Percentiles rank a stretch among this genome's conserved stretches.
phyloP scores from a whole-genome alignment of 2,113 vertebrate species.

The Lipophrys pholis region DNA sequence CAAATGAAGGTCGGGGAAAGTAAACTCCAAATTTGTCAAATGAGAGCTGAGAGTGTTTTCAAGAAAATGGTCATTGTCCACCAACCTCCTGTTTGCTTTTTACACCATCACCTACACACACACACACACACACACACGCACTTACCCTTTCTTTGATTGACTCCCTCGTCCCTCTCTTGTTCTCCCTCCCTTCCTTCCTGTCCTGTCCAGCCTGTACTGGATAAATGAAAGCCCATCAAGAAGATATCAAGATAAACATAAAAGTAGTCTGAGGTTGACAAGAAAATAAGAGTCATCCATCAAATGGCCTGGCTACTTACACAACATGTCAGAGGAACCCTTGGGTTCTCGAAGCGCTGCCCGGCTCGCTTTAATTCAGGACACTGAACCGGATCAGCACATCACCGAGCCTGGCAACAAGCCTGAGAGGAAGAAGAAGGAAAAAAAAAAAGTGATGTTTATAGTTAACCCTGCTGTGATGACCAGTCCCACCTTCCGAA shows the following conservation, averaged over 20 bases:
- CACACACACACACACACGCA: background rate
- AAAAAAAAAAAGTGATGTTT: background rate
- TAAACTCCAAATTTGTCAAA: background rate
- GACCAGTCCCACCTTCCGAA: background rate
- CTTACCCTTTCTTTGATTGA: constrained; percentile 32
- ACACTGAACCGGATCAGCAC: constrained; percentile 64
- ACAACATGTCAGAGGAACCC: constrained; percentile 70
- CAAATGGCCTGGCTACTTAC: constrained; percentile 73
- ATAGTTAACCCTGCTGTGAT: constrained; percentile 11
- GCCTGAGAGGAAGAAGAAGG: constrained; percentile 14
- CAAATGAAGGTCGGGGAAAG: constrained; percentile 31
- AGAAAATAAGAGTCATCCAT: constrained; percentile 84
- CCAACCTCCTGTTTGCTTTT: background rate
- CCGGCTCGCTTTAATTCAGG: constrained; percentile 60
- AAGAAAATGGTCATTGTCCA: background rate
- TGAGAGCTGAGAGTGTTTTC: background rate
- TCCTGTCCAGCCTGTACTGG: constrained; percentile 50
- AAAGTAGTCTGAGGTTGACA: constrained; percentile 77
- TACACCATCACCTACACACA: background rate
- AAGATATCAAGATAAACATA: constrained; percentile 82
- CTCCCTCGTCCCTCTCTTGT: constrained; percentile 15
- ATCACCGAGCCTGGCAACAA: constrained; percentile 49
- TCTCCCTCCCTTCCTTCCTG: constrained; percentile 1
- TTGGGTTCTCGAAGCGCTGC: constrained; percentile 37
- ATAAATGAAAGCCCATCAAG: constrained; percentile 77